Evolutionary conservation across 2,113 vertebrate genomes (phyloP), one percentile per base, ranked within the genome.

Genomic region (Periophthalmodon schlosseri): DNA sequence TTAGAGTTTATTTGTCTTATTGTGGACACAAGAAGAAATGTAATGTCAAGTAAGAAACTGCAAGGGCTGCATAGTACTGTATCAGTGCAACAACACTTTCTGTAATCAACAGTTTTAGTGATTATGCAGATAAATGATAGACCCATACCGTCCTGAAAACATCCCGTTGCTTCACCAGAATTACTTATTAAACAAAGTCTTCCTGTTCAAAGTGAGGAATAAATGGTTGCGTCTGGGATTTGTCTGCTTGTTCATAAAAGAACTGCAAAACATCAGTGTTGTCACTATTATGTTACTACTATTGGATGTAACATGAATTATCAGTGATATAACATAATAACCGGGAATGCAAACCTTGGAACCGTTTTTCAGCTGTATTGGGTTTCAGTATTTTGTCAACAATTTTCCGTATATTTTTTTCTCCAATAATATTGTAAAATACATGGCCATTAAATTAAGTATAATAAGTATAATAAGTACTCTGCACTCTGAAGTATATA

Each of bases 131-230:
- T 49, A 78, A 69, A 68, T 56, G 80, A 47, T 74, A 75, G 84
- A 85, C 39, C 39, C 10, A 52, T 52, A 52, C n/a, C 12, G 11
- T 84, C 71, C 49, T 84, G 78, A 78, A 84, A 82, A 89, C 77
- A 80, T 81, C 76, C 77, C 63, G 80, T 79, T 72, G 68, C 65
- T 76, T 81, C 89, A 77, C 75, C 70, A 74, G 76, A 84, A 47
- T 68, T 80, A 88, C 76, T 57, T 74, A 56, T 72, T 74, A 84
- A 82, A 90, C 88, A 91, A 82, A 70, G 85, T 81, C 78, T 63
- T 73, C 84, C 86, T 91, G 89, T 91, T 87, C 81, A 63, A 70
- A 74, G 68, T 83, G 76, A 77, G 80, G 79, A 82, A 81, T 85
- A 83, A 47, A 54, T 86, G 85, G 82, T 89, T 78, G 80, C 82